A percentile compares a stretch with the other conserved stretches of the same genome.
phyloP scores from a whole-genome alignment of 2,797 vertebrate genomes.

The Macropodus opercularis region DNA sequence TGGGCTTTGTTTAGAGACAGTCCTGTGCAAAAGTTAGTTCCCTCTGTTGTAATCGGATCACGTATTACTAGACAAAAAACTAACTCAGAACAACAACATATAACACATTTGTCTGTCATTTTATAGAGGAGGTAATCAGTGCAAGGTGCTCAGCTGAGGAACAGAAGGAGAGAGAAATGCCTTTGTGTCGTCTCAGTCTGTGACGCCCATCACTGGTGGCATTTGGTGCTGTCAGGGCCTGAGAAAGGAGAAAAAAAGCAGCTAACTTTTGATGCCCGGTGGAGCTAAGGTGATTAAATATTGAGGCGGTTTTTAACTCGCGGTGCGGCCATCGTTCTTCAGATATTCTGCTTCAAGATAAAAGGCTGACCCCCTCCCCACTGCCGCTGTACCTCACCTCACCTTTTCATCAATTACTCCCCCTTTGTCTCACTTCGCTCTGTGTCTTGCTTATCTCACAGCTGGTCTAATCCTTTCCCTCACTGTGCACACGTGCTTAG shows the following conservation, averaged over 20 bases:
- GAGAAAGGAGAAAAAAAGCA: conserved; percentile 21
- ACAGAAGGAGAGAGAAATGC: conserved; percentile 1
- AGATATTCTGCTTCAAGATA: conserved; percentile 73
- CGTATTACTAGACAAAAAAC: too few species aligned
- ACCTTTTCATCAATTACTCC: conserved; percentile 47
- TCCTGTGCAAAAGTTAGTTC: too few species aligned
- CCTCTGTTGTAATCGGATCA: too few species aligned
- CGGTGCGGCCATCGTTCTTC: conserved; percentile 56
- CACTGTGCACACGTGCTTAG: neutral
- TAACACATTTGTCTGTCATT: too few species aligned
- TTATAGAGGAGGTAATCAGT: too few species aligned
- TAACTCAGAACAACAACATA: too few species aligned
- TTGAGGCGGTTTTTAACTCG: conserved; percentile 59
- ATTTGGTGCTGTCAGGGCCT: conserved; percentile 53
- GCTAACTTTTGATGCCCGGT: conserved; percentile 53
- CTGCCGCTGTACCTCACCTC: conserved; percentile 46
- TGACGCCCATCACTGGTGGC: conserved; percentile 39
- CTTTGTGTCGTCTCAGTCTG: conserved; percentile 22
- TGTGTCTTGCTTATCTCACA: conserved; percentile 21
- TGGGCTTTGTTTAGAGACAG: too few species aligned
- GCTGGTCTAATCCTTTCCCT: neutral
- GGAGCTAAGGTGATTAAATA: conserved; percentile 65
- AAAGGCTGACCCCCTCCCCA: conserved; percentile 49
- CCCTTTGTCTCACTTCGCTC: conserved; percentile 33
- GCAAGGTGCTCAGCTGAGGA: too few species aligned